Base-by-base conservation (phyloP, 2,113 vertebrate species). In the Formicarius rufipectus region DNA sequence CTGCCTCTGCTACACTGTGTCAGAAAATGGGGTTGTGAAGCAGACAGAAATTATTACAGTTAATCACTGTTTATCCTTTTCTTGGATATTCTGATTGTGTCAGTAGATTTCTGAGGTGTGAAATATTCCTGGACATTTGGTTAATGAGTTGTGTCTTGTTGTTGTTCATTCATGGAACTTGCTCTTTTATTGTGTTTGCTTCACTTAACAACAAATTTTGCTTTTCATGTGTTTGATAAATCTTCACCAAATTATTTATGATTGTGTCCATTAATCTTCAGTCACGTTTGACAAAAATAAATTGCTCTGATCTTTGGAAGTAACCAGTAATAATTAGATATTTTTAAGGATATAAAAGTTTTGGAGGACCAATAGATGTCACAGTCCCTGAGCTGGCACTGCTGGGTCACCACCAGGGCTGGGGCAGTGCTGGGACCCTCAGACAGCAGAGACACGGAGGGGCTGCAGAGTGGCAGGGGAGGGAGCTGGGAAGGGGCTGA, bases 251-350 rank as follows among this genome's bases (percentile, higher is more conserved):
- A 98, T 98, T 95, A 98, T 98, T 98, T 95, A 96, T 98, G 98
- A 98, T 98, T 96, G 96, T 98, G 94, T 96, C 97, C 97, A 98
- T 98, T 98, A 97, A 98, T 98, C 98, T 98, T 97, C 96, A 97
- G 97, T 98, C 98, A 98, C 97, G 95, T 97, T 92, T 95, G 97
- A 98, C 98, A 97, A 97, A 98, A 98, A 98, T 96, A 96, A 98
- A 98, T 98, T 97, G 96, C 98, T 98, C 93, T 98, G 98, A 97
- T 98, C 98, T 98, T 98, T 98, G 93, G 95, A 97, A 98, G 97
- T 97, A 97, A 98, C 93, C 77, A 89, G 86, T 96, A 97, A 97
- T 98, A 97, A 98, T 98, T 97, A 96, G 92, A 81, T 95, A 96
- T 91, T 93, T 97, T 77, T 67, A 88, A 97, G 93, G 94, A 94